Percentiles rank a stretch among this genome's conserved stretches.
Conservation (phyloP, 2,797 vertebrate species). For the Gallirallus australis region DNA sequence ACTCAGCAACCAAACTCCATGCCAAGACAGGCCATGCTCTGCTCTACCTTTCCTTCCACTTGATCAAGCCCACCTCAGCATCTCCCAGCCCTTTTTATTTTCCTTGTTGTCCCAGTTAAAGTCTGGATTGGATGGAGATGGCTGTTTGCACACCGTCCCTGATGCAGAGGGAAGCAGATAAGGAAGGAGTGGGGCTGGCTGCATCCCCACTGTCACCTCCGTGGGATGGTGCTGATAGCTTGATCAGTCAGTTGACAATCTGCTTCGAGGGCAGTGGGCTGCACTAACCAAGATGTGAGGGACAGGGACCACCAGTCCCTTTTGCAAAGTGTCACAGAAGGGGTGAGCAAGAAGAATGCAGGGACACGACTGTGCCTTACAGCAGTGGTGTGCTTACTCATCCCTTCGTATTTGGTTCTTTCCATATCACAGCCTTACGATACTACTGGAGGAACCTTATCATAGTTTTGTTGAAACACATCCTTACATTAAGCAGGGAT, state of each 20-base stretch:
- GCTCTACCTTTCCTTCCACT: neutral
- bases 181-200: neutral
- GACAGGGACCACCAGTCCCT: neutral
- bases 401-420: neutral
- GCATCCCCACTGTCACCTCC: neutral
- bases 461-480: neutral
- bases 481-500: neutral
- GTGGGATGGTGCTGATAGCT: accelerated
- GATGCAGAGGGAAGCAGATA: neutral
- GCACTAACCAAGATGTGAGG: neutral
- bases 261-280: neutral
- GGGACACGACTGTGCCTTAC: neutral
- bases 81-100: neutral
- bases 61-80: neutral
- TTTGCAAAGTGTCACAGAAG: neutral
- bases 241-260: accelerated
- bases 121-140: neutral
- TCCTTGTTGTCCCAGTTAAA: neutral
- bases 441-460: neutral
- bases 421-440: neutral
- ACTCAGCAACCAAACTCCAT: neutral
- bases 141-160: accelerated
- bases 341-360: neutral
- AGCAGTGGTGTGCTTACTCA: neutral
- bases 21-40: neutral